Base-by-base conservation (phyloP, 2,113 vertebrate genomes). In the Myodes glareolus region DNA sequence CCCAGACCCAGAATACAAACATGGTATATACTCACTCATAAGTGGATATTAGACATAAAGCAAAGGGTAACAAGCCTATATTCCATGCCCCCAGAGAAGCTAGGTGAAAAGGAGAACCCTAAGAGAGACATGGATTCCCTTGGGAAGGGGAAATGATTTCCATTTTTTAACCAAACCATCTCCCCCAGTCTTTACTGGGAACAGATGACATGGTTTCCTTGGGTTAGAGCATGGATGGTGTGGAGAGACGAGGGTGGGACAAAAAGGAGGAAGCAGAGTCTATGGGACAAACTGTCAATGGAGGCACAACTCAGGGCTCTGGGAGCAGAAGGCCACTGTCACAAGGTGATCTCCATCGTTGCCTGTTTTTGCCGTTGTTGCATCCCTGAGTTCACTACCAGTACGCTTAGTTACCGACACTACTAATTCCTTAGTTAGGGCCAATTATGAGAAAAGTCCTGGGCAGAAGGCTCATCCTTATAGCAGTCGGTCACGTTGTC, bases 291-390 rank as follows among this genome's bases (percentile, higher is more conserved):
- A 12, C 68, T 67, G 42, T 33, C 23, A 1, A n/a, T 4, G 1
- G 2, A 14, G 0, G 0, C 70, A 55, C 39, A 58, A 1, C 45
- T 13, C 3, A 3, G 36, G 2, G 3, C 33, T 42, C 11, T 23
- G 42, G 16, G n/a, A 81, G 39, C 27, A n/a, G 81, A 42, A 70
- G 5, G 76, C 2, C 1, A 0, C 65, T 58, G 29, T 10, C 33
- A 4, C 36, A 0, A 6, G 72, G 5, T 2, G 5, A 2, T 31
- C n/a, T 92, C 73, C 23, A 27, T 23, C 63, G 1, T 31, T 50
- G 50, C 21, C 39, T 39, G 13, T 33, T 63, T 9, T 70, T 55
- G 36, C 23, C 12, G 1, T 21, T 68, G 52, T 27, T 73, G 27
- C 33, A 33, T 47, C 23, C 8, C 4, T 13, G 27, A 33, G 5